A percentile compares a stretch with the other conserved stretches of the same genome.
Conservation (phyloP, 2,888 invertebrate genomes). For the Leptinotarsa tumamoca region DNA sequence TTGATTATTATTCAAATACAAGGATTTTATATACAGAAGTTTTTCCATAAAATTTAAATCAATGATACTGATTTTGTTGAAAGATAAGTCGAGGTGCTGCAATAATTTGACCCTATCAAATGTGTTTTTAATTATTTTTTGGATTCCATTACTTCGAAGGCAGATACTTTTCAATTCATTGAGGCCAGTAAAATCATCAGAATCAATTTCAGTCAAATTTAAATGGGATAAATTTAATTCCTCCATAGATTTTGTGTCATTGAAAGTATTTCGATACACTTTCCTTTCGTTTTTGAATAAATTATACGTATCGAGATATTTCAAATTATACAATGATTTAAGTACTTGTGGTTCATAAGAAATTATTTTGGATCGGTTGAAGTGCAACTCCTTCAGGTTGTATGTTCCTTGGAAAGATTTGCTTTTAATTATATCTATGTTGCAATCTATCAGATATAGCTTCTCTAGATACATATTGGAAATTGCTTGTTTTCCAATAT, state of each 20-base stretch:
- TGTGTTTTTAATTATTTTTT: not conserved
- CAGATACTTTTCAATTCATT: not conserved
- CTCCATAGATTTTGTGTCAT: not conserved
- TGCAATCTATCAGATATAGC: slow-evolving; percentile 12
- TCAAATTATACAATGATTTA: slow-evolving; percentile 23
- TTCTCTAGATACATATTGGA: slow-evolving; percentile 25
- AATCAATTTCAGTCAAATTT: not conserved
- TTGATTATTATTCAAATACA: not conserved
- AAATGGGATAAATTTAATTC: not conserved
- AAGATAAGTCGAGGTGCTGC: not conserved
- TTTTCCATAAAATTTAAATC: not conserved
- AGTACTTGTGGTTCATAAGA: slow-evolving; percentile 19
- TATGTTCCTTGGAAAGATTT: slow-evolving; percentile 30
- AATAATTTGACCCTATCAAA: not conserved
- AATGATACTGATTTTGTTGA: not conserved
- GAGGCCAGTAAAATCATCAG: not conserved
- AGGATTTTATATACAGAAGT: not conserved
- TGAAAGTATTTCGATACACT: not conserved
- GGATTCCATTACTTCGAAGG: not conserved
- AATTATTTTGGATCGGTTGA: slow-evolving; percentile 6
- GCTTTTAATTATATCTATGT: slow-evolving; percentile 21
- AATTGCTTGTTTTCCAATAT: slow-evolving; percentile 14
- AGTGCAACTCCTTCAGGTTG: slow-evolving; percentile 23
- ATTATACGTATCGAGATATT: not conserved
- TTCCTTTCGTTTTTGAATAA: slow-evolving; percentile 16